Conservation (phyloP, 2,113 vertebrate species). For the Hoplias malabaricus region DNA sequence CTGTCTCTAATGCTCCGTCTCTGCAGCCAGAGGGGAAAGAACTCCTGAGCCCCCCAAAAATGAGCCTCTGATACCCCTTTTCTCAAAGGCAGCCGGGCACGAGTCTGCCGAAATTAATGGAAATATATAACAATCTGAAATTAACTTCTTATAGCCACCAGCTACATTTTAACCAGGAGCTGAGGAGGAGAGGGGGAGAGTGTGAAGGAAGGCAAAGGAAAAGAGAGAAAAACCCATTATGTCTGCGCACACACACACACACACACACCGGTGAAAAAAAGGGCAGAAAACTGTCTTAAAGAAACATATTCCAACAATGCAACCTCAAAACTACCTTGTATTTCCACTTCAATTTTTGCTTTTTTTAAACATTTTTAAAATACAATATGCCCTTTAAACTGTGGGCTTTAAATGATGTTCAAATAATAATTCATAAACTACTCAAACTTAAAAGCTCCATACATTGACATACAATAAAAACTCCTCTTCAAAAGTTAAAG, state of each 20-base stretch:
- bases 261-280: conserved; percentile 36
- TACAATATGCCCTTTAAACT: not conserved
- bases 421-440: too few relatives aligned
- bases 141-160: conserved; percentile 89
- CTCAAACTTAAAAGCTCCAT: too few relatives aligned
- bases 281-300: conserved; percentile 20
- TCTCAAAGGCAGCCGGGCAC: conserved; percentile 54
- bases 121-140: conserved; percentile 88
- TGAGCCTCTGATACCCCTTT: conserved; percentile 64
- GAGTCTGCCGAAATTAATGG: conserved; percentile 78
- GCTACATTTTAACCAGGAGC: conserved; percentile 78
- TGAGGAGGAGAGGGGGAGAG: conserved; percentile 56
- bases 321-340: not conserved
- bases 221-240: conserved; percentile 44
- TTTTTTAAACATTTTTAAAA: not conserved
- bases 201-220: conserved; percentile 45
- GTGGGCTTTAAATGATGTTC: too few relatives aligned
- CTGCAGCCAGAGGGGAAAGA: conserved; percentile 51
- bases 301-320: not conserved
- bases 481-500: too few relatives aligned
- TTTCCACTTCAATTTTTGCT: not conserved
- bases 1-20: conserved; percentile 54
- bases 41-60: conserved; percentile 47
- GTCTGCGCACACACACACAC: conserved; percentile 48
- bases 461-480: too few relatives aligned